These are phyloP conservation scores for Zosterops hypoxanthus DNA, from an alignment of 2,113 vertebrate genomes.

Conservation along the genomic window DNA sequence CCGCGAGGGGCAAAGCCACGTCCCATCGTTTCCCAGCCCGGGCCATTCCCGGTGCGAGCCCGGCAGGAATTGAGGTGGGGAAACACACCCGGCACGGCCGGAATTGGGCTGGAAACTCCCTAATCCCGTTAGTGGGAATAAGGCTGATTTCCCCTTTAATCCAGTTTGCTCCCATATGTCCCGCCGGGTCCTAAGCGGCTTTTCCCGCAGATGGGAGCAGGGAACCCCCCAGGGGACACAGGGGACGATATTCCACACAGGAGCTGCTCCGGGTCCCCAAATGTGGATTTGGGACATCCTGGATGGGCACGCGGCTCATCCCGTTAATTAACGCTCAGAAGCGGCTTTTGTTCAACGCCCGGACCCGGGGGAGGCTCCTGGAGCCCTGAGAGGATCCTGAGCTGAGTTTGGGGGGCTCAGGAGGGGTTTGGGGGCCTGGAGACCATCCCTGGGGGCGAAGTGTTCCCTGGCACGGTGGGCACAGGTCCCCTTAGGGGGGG, in stretches of 20 bases:
- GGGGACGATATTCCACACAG: accelerated
- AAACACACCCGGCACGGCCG: accelerated
- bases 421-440: neutral
- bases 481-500: neutral
- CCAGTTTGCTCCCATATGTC: conserved; percentile 7
- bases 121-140: conserved; percentile 2
- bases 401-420: accelerated
- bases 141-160: conserved; percentile 17
- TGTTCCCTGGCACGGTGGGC: neutral
- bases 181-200: neutral
- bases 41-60: neutral
- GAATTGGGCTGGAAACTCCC: neutral
- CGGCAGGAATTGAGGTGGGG: accelerated
- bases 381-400: accelerated
- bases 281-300: neutral
- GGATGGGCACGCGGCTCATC: accelerated
- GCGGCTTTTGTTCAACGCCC: neutral
- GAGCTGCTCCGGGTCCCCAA: neutral
- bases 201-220: neutral
- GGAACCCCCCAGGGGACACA: neutral
- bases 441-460: neutral
- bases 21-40: neutral
- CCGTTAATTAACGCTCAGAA: neutral
- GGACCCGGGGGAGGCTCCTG: neutral
- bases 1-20: accelerated